These are phyloP conservation scores for Macrostomum lignano DNA, from an alignment of 1,140 invertebrate genomes.

Conservation along the genomic window DNA sequence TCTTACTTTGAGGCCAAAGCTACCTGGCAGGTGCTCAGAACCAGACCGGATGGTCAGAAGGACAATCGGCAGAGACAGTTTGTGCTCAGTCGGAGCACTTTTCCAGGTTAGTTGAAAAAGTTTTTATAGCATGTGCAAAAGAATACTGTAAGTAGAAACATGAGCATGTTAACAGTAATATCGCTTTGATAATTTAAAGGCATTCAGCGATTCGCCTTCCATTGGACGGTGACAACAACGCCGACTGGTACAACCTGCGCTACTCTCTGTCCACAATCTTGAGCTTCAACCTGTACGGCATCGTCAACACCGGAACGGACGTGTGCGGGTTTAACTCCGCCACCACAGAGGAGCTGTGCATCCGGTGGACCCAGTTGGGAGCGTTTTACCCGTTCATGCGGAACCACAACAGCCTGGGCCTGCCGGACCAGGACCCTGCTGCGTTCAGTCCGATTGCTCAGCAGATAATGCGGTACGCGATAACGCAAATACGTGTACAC, in stretches of 20 bases:
- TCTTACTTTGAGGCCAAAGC: constrained; percentile 37
- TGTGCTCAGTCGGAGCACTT: too few relatives aligned
- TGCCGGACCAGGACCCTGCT: constrained; percentile 15
- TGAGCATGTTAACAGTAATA: too few relatives aligned
- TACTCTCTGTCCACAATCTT: constrained; percentile 20
- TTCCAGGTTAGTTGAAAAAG: too few relatives aligned
- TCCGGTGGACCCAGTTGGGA: constrained; percentile 35
- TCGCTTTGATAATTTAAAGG: too few relatives aligned
- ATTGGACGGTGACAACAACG: constrained; percentile 44
- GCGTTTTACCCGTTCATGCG: constrained; percentile 26
- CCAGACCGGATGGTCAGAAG: too few relatives aligned
- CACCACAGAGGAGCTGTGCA: constrained; percentile 36
- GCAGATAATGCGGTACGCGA: constrained; percentile 8
- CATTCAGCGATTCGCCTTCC: constrained; percentile 49
- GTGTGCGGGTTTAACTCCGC: constrained; percentile 59
- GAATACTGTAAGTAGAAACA: too few relatives aligned
- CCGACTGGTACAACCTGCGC: constrained; percentile 18
- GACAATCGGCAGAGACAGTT: too few relatives aligned
- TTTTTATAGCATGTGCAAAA: too few relatives aligned
- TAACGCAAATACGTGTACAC: too few relatives aligned
- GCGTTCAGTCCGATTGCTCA: constrained; percentile 8
- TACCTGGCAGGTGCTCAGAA: constrained; percentile 16
- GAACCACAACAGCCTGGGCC: constrained; percentile 16
- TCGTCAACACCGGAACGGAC: constrained; percentile 55
- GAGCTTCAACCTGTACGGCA: constrained; percentile 26